A percentile compares a stretch with the other conserved stretches of the same genome.
phyloP scores from a whole-genome alignment of 2,888 invertebrate genomes.

The Gymnosoma rotundatum region DNA sequence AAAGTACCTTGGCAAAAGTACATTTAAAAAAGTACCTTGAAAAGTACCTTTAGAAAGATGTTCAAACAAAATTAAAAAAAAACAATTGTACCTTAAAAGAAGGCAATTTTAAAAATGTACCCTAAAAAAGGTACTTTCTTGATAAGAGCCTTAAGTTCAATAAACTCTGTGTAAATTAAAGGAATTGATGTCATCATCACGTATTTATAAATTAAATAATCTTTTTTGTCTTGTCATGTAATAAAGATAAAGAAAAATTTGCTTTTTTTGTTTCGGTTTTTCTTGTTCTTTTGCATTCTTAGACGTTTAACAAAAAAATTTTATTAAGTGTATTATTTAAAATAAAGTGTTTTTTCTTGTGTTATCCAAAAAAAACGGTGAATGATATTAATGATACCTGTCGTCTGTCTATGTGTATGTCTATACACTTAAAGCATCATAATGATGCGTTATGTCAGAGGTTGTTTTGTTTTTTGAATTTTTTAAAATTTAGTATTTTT shows the following conservation, averaged over 20 bases:
- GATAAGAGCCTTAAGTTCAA: no score
- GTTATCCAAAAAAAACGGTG: no score
- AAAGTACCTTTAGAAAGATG: no score
- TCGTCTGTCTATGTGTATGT: background rate
- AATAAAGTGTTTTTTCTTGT: no score
- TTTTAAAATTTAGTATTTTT: constrained; percentile 5
- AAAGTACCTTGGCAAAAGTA: no score
- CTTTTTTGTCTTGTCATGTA: constrained; percentile 18
- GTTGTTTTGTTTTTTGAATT: constrained; percentile 8
- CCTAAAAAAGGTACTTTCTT: no score
- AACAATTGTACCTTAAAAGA: no score
- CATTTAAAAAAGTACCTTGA: no score
- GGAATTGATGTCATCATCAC: no score
- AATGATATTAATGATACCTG: constrained; percentile 37
- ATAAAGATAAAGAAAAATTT: constrained; percentile 18
- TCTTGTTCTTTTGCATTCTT: background rate
- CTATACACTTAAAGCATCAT: constrained; percentile 21
- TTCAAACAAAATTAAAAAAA: no score
- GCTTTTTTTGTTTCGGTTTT: background rate
- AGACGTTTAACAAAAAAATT: background rate
- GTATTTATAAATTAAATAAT: background rate
- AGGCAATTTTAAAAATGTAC: no score
- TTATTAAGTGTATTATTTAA: background rate
- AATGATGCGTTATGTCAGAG: constrained; percentile 42
- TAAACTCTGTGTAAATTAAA: no score